Conservation (phyloP, 2,888 invertebrate species). For the Nezara viridula region DNA sequence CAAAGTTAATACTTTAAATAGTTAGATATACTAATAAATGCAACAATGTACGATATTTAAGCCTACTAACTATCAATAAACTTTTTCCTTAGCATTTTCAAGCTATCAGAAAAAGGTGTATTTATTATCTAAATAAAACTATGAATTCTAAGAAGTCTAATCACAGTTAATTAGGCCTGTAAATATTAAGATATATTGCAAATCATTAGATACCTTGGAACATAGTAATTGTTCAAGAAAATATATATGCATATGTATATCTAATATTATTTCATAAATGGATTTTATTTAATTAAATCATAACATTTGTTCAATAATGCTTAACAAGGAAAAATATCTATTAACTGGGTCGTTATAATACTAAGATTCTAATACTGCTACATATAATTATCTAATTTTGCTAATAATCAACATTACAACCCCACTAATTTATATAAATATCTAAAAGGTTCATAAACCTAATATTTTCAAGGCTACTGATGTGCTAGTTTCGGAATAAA, state of each 20-base stretch:
- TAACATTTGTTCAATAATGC: background rate
- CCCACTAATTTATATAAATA: background rate
- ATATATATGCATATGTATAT: slow-evolving; percentile 2
- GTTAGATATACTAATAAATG: slow-evolving; percentile 43
- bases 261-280: background rate
- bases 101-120: background rate
- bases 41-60: slow-evolving; percentile 48
- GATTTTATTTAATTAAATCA: background rate
- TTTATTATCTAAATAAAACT: background rate
- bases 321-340: background rate
- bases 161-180: slow-evolving; percentile 44
- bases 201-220: background rate
- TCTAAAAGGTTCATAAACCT: background rate
- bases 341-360: background rate
- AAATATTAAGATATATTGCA: slow-evolving; percentile 33
- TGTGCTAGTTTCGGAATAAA: background rate
- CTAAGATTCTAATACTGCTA: slow-evolving; percentile 1
- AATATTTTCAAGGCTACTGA: background rate
- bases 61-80: background rate
- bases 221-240: background rate
- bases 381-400: background rate
- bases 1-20: slow-evolving; percentile 8
- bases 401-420: background rate
- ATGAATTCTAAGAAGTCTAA: slow-evolving; percentile 12
- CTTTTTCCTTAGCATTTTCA: background rate